Conservation (phyloP, 2,113 vertebrate species). For the Ancistrus triradiatus region DNA sequence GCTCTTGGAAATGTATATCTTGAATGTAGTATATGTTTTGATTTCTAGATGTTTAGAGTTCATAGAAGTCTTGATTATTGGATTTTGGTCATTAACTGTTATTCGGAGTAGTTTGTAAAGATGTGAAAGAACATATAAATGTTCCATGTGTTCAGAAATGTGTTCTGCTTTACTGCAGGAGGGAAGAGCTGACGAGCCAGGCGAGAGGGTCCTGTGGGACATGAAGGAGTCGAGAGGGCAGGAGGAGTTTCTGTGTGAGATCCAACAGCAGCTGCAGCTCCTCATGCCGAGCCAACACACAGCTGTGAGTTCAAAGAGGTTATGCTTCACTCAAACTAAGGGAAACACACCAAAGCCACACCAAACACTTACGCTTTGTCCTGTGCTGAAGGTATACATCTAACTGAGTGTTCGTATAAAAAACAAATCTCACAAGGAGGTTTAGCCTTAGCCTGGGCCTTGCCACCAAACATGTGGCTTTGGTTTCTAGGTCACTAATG, state of each 20-base stretch:
- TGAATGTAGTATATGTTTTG: too few relatives aligned
- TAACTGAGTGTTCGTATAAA: background rate
- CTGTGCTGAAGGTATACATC: constrained; percentile 2
- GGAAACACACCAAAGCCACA: constrained; percentile 18
- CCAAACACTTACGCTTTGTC: constrained; percentile 10
- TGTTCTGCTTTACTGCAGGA: constrained; percentile 64
- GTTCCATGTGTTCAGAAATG: constrained; percentile 38
- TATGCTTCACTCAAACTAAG: constrained; percentile 12
- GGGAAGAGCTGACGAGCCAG: constrained; percentile 64
- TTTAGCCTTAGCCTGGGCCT: background rate
- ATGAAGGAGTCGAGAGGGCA: constrained; percentile 74
- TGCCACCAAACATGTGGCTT: too few relatives aligned
- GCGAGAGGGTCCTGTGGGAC: constrained; percentile 79
- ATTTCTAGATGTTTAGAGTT: too few relatives aligned
- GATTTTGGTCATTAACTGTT: too few relatives aligned
- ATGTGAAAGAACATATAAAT: constrained; percentile 8
- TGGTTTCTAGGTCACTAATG: too few relatives aligned
- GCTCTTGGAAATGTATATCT: too few relatives aligned
- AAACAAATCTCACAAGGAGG: constrained; percentile 4
- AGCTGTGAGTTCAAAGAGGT: constrained; percentile 64
- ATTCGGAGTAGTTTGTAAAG: background rate
- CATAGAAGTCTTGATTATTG: too few relatives aligned
- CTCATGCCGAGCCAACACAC: constrained; percentile 61
- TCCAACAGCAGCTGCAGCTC: constrained; percentile 79
- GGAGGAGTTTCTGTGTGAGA: constrained; percentile 77